These are phyloP conservation scores for Miltochrista miniata DNA, from an alignment of 2,888 invertebrate species.

Conservation along the genomic window DNA sequence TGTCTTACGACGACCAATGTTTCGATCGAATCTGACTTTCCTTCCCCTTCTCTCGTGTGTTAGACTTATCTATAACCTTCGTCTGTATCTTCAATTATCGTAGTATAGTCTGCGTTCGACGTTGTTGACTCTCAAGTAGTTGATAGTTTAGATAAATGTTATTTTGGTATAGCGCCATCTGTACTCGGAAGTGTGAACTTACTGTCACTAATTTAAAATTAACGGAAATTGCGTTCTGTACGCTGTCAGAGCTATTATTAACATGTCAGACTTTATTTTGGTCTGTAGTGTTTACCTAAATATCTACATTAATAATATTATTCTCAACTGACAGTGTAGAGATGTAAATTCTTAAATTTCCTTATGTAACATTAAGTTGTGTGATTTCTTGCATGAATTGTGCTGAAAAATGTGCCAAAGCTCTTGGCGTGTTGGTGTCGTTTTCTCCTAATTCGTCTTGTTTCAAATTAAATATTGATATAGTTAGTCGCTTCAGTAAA, in stretches of 20 bases:
- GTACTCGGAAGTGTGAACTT: slow-evolving; percentile 48
- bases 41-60: slow-evolving; percentile 41
- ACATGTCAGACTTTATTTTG: slow-evolving; percentile 5
- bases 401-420: slow-evolving; percentile 48
- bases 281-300: not conserved
- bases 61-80: slow-evolving; percentile 53
- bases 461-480: slow-evolving; percentile 44
- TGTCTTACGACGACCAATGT: slow-evolving; percentile 37
- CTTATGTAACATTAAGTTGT: slow-evolving; percentile 15
- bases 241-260: slow-evolving; percentile 19
- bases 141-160: slow-evolving; percentile 67
- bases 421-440: slow-evolving; percentile 77
- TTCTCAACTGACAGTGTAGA: slow-evolving; percentile 11
- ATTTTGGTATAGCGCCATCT: slow-evolving; percentile 75
- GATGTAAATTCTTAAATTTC: slow-evolving; percentile 11
- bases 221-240: slow-evolving; percentile 33
- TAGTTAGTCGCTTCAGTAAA: slow-evolving; percentile 54
- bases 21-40: slow-evolving; percentile 39
- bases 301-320: not conserved
- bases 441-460: slow-evolving; percentile 65
- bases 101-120: slow-evolving; percentile 70
- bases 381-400: slow-evolving; percentile 51
- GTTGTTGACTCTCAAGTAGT: slow-evolving; percentile 78
- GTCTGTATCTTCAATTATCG: slow-evolving; percentile 61
- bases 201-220: slow-evolving; percentile 78